phyloP scores from a whole-genome alignment of 2,888 invertebrate species.

The Cylloceria caligata region DNA sequence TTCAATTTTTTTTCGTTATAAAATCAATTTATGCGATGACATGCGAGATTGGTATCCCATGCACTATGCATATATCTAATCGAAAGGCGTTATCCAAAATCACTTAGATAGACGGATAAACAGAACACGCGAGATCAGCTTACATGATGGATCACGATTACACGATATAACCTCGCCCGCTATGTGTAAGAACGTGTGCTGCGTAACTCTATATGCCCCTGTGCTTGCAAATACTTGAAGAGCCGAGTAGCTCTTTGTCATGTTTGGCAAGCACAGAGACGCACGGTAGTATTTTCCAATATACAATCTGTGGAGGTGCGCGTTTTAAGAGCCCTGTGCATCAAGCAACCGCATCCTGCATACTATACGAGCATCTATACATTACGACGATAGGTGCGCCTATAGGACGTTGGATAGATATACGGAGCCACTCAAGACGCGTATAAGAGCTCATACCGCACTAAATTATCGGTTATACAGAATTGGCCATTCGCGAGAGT shows the following conservation, averaged over 20 bases:
- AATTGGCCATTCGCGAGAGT: constrained; percentile 64
- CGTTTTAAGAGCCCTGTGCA: constrained; percentile 18
- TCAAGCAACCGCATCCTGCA: neutral
- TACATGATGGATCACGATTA: constrained; percentile 35
- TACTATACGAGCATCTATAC: neutral
- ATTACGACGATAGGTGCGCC: neutral
- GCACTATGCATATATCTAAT: neutral
- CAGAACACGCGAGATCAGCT: neutral
- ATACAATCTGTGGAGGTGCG: constrained; percentile 69
- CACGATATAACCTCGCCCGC: constrained; percentile 12
- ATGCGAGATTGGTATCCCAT: neutral
- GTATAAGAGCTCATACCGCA: constrained; percentile 77
- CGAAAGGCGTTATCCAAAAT: constrained; percentile 1
- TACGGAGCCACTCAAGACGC: constrained; percentile 75
- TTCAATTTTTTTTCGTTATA: neutral
- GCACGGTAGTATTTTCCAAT: constrained; percentile 74
- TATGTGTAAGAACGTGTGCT: constrained; percentile 10
- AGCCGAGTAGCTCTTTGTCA: constrained; percentile 70
- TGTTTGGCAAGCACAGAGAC: constrained; percentile 71
- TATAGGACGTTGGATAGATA: constrained; percentile 67
- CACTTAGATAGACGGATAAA: neutral
- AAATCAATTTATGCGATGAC: neutral
- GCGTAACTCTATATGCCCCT: neutral
- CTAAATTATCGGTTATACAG: constrained; percentile 74
- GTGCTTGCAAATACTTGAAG: constrained; percentile 7